phyloP scores from a whole-genome alignment of 2,888 invertebrate species.

The Callimorpha dominula region DNA sequence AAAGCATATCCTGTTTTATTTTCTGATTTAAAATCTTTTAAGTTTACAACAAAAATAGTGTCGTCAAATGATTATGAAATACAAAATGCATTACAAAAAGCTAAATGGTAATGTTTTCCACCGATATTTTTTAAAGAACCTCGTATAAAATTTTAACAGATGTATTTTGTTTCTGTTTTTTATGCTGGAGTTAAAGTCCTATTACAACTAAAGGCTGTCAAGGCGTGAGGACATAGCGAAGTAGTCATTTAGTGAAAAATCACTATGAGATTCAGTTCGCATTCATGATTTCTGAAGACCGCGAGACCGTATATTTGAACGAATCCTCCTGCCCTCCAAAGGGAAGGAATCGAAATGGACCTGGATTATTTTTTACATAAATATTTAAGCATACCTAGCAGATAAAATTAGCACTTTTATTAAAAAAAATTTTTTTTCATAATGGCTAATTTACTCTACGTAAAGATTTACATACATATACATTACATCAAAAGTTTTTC shows the following conservation, averaged over 20 bases:
- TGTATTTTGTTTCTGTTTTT: neutral
- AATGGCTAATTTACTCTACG: neutral
- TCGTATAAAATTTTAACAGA: neutral
- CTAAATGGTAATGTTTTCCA: neutral
- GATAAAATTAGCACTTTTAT: neutral
- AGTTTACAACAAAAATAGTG: slow-evolving; percentile 26
- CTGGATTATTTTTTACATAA: too few relatives aligned
- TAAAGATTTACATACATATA: neutral
- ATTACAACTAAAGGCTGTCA: too few relatives aligned
- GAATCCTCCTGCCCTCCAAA: neutral
- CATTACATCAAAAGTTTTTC: neutral
- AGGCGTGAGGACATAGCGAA: neutral
- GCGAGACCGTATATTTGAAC: too few relatives aligned
- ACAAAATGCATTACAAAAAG: neutral
- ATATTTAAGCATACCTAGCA: too few relatives aligned
- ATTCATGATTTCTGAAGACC: neutral
- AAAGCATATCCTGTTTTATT: slow-evolving; percentile 40
- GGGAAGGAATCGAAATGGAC: too few relatives aligned
- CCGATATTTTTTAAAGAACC: neutral
- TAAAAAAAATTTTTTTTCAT: neutral
- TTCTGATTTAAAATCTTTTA: slow-evolving; percentile 17
- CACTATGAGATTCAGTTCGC: neutral
- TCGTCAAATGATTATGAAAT: slow-evolving; percentile 19
- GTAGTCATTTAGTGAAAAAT: neutral
- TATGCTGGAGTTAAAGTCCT: neutral